Base-by-base conservation (phyloP, 1,140 invertebrate genomes). In the Sinella curviseta region DNA sequence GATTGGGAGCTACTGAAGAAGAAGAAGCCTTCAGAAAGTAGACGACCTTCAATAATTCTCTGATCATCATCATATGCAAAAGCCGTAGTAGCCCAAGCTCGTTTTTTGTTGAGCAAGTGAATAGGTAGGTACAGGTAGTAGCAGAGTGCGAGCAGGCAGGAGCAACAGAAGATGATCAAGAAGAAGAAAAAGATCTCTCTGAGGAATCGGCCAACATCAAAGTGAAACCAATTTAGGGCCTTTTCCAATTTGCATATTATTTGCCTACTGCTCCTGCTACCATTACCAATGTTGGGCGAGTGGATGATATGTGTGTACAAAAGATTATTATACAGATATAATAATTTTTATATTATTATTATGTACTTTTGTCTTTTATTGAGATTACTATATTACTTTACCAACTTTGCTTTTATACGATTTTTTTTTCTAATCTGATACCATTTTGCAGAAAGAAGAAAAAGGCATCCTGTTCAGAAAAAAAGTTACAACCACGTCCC, bases 171-270 rank as follows among this genome's bases (percentile, higher is more conserved):
- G 57, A 60, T 60, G 57, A 48, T 48, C 8, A 48, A 48, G 39
- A 48, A 48, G 20, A 48, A 48, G 20, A 48, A 48, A 12, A 8
- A 48, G 39, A n/a, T n/a, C n/a, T n/a, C 39, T 48, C 20, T 48
- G 39, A 48, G 20, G 39, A 60, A 78, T 78, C 80, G 80, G 80
- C 78, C 76, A 30, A 76, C 48, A 78, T 78, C 76, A 81, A 81
- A 81, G 80, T 81, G 67, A 81, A 81, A 78, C 80, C 77, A 81
- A 78, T 78, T 81, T 78, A 60, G 57, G 77, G 77, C 76, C 36
- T 48, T 78, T 78, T 78, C 76, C 77, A 60, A 81, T 81, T 80
- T 80, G 79, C 79, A 80, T 80, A 80, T 60, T 76, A 74, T 57
- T 78, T 75, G 36, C 57, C 57, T 26, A n/a, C 14, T 48, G 8